A percentile compares a stretch with the other conserved stretches of the same genome.
Conservation (phyloP, 2,797 vertebrate genomes). For the Epinephelus coioides region DNA sequence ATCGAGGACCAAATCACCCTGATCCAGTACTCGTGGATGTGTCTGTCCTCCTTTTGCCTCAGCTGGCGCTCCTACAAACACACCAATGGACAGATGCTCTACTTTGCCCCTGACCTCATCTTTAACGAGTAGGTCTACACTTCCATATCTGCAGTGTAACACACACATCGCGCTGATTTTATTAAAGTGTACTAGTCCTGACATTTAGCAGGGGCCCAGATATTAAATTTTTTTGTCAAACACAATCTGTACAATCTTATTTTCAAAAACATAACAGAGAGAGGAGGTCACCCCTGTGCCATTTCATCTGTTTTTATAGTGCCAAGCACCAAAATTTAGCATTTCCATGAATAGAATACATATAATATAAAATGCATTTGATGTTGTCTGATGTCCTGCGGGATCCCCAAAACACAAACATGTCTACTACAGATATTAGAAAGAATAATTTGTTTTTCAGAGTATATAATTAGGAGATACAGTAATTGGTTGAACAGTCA, state of each 20-base stretch:
- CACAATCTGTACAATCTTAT: background rate
- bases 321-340: background rate
- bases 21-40: slow-evolving; percentile 99
- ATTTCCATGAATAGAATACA: background rate
- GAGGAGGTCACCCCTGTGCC: background rate
- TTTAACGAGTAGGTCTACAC: slow-evolving; percentile 95
- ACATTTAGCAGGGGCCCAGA: background rate
- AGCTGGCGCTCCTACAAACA: slow-evolving; percentile 99
- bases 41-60: slow-evolving; percentile 98
- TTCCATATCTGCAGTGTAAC: slow-evolving; percentile 9
- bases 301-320: background rate
- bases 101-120: slow-evolving; percentile 98
- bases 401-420: slow-evolving; percentile 16
- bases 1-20: slow-evolving; percentile 99
- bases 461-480: slow-evolving; percentile 33
- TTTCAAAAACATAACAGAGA: slow-evolving; percentile 18
- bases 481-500: slow-evolving; percentile 37
- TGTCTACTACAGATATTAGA: slow-evolving; percentile 25
- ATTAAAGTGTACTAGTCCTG: background rate
- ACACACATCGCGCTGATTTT: background rate
- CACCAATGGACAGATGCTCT: slow-evolving; percentile 98
- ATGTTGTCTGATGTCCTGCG: slow-evolving; percentile 9
- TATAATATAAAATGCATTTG: slow-evolving; percentile 12
- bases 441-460: slow-evolving; percentile 30
- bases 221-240: background rate